Percentiles rank a stretch among this genome's conserved stretches.
phyloP scores from a whole-genome alignment of 37 sponge, comb jelly and placozoan species.

The Halisarca cf. caerulea region DNA sequence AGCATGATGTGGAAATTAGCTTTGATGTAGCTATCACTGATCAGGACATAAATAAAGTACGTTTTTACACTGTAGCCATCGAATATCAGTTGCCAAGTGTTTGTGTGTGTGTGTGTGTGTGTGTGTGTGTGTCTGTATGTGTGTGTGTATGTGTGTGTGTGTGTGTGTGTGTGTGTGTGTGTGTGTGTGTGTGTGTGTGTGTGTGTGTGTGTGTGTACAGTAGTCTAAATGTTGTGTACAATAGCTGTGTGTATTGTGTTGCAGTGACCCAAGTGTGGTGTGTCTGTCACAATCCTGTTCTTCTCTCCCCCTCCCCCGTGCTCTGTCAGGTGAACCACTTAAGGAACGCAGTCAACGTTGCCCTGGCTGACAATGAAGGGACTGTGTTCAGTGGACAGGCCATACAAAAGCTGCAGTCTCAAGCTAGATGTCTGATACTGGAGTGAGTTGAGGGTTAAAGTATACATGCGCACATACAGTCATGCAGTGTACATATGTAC shows the following conservation, averaged over 20 bases:
- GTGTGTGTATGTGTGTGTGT: not conserved
- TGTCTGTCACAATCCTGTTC: no score
- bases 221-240: slow-evolving; percentile 4
- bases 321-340: slow-evolving; percentile 61
- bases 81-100: no score
- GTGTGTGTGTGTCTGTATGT: not conserved
- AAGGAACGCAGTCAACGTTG: slow-evolving; percentile 50
- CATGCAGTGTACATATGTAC: not conserved
- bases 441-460: slow-evolving; percentile 38
- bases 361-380: slow-evolving; percentile 40
- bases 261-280: no score
- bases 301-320: not conserved
- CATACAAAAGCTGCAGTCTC: not conserved
- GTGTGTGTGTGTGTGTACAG: slow-evolving; percentile 1
- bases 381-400: not conserved
- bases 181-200: slow-evolving; percentile 1
- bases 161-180: slow-evolving; percentile 1
- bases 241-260: not conserved
- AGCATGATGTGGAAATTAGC: slow-evolving; percentile 84
- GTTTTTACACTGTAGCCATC: not conserved
- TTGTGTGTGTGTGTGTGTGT: slow-evolving; percentile 1
- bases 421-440: slow-evolving; percentile 27
- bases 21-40: slow-evolving; percentile 83
- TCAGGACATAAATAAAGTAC: slow-evolving; percentile 61
- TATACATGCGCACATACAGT: no score